phyloP scores from a whole-genome alignment of 1,140 invertebrate genomes.

The Zaprionus africanus region DNA sequence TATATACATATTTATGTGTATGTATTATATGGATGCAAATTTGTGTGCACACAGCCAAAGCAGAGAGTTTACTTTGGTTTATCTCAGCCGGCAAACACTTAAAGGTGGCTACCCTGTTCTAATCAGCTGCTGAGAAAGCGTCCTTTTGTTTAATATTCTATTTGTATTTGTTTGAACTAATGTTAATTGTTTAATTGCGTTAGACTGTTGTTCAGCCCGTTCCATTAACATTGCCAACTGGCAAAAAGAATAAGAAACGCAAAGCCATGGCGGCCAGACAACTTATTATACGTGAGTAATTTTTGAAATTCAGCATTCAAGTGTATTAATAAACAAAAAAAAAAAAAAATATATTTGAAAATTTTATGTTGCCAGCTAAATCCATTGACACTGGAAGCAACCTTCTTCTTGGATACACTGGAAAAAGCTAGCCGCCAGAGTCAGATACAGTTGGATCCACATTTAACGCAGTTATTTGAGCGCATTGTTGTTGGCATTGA shows the following conservation, averaged over 20 bases:
- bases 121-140: conserved; percentile 50
- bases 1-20: conserved; percentile 21
- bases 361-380: conserved; percentile 56
- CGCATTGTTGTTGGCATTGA: conserved; percentile 68
- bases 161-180: conserved; percentile 6
- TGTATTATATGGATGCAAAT: conserved; percentile 7
- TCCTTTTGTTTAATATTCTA: conserved; percentile 24
- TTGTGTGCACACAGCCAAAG: neutral
- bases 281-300: conserved; percentile 61
- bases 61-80: conserved; percentile 1
- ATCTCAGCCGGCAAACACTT: conserved; percentile 30
- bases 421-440: conserved; percentile 33
- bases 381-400: conserved; percentile 72
- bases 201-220: conserved; percentile 23
- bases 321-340: neutral
- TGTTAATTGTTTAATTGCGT: conserved; percentile 5
- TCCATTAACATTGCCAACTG: neutral
- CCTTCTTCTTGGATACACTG: conserved; percentile 65
- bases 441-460: conserved; percentile 57
- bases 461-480: conserved; percentile 55
- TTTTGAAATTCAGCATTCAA: neutral
- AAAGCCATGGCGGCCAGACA: conserved; percentile 52
- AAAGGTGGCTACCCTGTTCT: conserved; percentile 49
- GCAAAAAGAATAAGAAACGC: conserved; percentile 51
- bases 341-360: neutral